These are phyloP conservation scores for Clavelina lepadiformis DNA, from an alignment of 23 tunicate species.

Conservation along the genomic window DNA sequence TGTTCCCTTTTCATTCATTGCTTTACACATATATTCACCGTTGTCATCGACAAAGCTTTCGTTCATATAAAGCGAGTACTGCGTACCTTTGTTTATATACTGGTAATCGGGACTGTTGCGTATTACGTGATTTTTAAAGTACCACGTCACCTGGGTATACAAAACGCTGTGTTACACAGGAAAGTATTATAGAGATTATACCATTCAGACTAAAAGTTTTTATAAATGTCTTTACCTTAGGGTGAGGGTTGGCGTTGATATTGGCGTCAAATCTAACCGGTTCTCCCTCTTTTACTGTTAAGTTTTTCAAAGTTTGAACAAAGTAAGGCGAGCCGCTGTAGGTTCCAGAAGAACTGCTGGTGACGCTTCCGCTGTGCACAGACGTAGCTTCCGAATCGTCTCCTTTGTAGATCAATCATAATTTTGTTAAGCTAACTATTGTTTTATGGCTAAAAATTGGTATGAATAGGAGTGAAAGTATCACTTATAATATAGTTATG, in stretches of 20 bases:
- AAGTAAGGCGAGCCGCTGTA: conserved; percentile 86
- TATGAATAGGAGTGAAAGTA: not conserved
- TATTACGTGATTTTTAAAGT: conserved; percentile 66
- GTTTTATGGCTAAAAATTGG: not conserved
- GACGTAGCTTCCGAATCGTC: conserved; percentile 14
- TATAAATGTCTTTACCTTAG: conserved; percentile 52
- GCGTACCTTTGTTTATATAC: conserved; percentile 83
- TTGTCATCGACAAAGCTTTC: conserved; percentile 81
- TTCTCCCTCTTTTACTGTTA: conserved; percentile 65
- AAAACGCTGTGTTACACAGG: no score
- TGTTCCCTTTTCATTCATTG: conserved; percentile 62
- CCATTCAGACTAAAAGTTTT: not conserved
- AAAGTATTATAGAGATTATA: not conserved
- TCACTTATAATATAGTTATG: not conserved
- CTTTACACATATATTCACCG: conserved; percentile 88
- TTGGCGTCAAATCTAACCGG: conserved; percentile 89
- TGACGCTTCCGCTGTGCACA: conserved; percentile 21
- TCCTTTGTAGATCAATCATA: not conserved
- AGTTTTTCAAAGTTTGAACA: conserved; percentile 65
- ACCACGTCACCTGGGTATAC: conserved; percentile 65
- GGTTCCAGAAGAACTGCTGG: conserved; percentile 38
- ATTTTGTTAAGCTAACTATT: not conserved
- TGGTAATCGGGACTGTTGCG: conserved; percentile 89
- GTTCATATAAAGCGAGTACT: conserved; percentile 87
- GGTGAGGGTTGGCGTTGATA: conserved; percentile 83